Base-by-base conservation (phyloP, 2,113 vertebrate species). In the Thomomys bottae region DNA sequence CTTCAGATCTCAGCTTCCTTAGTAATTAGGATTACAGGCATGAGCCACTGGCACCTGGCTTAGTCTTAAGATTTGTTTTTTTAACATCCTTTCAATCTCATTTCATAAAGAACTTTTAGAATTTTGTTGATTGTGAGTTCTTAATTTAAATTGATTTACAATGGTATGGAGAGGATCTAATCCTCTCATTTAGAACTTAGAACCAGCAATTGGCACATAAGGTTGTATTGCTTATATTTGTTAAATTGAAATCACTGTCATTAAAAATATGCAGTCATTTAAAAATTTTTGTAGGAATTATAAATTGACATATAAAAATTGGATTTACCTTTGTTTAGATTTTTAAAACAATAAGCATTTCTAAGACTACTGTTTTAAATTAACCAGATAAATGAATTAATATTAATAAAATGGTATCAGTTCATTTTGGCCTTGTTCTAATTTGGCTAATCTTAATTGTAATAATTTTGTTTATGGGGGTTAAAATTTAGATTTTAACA, bases 131-230 rank as follows among this genome's bases (percentile, higher is more conserved):
- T 88, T 45, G n/a, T 82, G 70, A 90, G 26, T 8, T 92, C 20
- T 91, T 57, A 93, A 77, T 94, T 88, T 89, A 78, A 95, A 36
- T 68, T 87, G 70, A 83, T 85, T 87, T 54, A 70, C 30, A 94
- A 6, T 71, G 34, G 30, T 88, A 14, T 40, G 20, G 14, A 72
- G 82, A 79, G 6, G n/a, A 68, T 66, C n/a, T 89, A 87, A 92
- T n/a, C 32, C 15, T 64, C 40, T 57, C 17, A 38, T 66, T 71
- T 90, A 94, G 49, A 93, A 71, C 40, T 73, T 75, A 68, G 73
- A 78, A 82, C 83, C 54, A 92, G 21, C 95, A 92, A 59, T 83
- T 89, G 32, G 86, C 64, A 87, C 61, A 82, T 14, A 94, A 77
- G 87, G 32, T n/a, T 92, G 54, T 90, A 59, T 45, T 78, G 17